These are phyloP conservation scores for Acinonyx jubatus DNA, from an alignment of 2,113 vertebrate species.

Conservation along the genomic window DNA sequence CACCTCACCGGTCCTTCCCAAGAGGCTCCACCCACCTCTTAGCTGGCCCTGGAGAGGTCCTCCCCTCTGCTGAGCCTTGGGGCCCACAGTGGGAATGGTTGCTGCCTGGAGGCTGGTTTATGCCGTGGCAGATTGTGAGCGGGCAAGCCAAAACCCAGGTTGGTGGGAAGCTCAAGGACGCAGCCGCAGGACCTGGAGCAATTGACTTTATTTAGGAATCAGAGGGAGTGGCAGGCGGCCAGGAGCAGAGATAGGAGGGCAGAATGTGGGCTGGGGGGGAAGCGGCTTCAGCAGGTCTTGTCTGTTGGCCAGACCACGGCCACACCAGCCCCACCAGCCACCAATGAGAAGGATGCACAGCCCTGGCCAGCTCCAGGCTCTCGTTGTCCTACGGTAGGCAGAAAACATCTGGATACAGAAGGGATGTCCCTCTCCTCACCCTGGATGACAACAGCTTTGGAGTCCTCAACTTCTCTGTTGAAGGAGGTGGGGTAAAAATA, in stretches of 20 bases:
- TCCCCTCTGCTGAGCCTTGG: too few relatives aligned
- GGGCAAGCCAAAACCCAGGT: conserved; percentile 44
- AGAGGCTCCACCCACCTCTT: not conserved
- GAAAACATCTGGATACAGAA: conserved; percentile 20
- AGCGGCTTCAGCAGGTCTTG: not conserved
- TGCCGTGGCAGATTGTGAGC: conserved; percentile 48
- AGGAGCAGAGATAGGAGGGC: not conserved
- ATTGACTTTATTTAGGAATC: conserved; percentile 26
- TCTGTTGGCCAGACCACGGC: not conserved
- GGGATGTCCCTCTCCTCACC: not conserved
- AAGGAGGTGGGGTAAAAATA: not conserved
- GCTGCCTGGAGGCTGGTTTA: not conserved
- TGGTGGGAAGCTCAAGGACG: conserved; percentile 64
- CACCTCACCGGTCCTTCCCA: not conserved
- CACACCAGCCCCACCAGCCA: not conserved
- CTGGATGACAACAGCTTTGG: not conserved
- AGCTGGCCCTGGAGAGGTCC: not conserved
- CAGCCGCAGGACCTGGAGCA: not conserved
- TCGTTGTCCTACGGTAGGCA: not conserved
- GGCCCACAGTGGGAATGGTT: not conserved
- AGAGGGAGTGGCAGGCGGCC: not conserved
- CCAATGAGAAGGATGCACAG: not conserved
- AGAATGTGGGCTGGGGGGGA: not conserved
- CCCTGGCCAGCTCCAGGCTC: not conserved
- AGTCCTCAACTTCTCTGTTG: not conserved